A percentile compares a stretch with the other conserved stretches of the same genome.
phyloP scores from a whole-genome alignment of 2,888 invertebrate genomes.

The Agonopterix alstromeriana region DNA sequence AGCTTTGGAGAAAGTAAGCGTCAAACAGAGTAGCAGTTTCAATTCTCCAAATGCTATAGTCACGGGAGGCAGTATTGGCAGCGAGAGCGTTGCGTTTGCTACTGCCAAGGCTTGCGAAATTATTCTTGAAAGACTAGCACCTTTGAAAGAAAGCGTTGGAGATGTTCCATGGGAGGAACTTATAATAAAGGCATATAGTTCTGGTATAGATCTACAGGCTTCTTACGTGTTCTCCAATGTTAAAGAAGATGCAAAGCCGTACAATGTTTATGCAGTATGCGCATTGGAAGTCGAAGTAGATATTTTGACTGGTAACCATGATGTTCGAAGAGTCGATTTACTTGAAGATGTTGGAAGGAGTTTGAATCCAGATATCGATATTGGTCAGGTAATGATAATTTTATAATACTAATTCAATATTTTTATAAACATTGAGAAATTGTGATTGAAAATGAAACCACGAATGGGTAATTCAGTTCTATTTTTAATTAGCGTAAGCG shows the following conservation, averaged over 20 bases:
- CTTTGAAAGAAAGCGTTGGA: constrained; percentile 41
- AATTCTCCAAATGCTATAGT: constrained; percentile 78
- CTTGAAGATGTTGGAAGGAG: constrained; percentile 80
- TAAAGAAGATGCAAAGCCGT: constrained; percentile 22
- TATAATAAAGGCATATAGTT: constrained; percentile 52
- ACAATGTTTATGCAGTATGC: constrained; percentile 69
- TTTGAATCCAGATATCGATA: constrained; percentile 79
- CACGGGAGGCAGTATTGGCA: constrained; percentile 81
- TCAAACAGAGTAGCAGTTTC: constrained; percentile 79
- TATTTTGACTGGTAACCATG: constrained; percentile 81
- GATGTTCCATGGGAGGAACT: constrained; percentile 68
- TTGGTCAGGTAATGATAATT: constrained; percentile 71
- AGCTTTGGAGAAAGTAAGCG: constrained; percentile 76
- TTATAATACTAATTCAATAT: neutral
- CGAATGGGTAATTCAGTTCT: no score
- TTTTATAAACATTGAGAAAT: no score
- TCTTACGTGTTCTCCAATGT: constrained; percentile 22
- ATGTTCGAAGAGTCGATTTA: constrained; percentile 77
- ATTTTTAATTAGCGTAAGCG: no score
- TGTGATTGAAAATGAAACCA: no score
- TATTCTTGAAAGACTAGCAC: constrained; percentile 55
- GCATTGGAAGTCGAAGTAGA: constrained; percentile 83
- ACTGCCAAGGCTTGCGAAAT: constrained; percentile 65
- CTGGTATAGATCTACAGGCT: constrained; percentile 39
- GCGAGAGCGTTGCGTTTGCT: constrained; percentile 79